These are phyloP conservation scores for Heliconius aoede DNA, from an alignment of 2,888 invertebrate genomes.

Conservation along the genomic window DNA sequence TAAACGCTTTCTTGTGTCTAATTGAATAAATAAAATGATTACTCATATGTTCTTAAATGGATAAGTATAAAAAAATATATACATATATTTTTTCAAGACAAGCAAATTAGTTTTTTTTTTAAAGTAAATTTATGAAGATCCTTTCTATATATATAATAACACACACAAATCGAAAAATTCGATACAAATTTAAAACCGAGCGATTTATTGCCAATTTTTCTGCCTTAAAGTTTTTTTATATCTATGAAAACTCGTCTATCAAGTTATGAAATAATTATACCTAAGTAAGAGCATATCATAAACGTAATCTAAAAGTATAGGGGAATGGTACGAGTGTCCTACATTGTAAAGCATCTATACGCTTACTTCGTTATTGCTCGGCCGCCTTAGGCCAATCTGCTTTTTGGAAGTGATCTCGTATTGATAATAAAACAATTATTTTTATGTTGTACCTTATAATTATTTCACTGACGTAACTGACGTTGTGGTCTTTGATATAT, in stretches of 20 bases:
- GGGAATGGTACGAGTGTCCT: conserved; percentile 23
- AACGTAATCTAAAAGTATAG: conserved; percentile 21
- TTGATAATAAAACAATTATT: conserved; percentile 23
- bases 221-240: not conserved
- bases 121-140: no score
- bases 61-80: no score
- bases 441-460: conserved; percentile 6
- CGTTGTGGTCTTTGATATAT: not conserved
- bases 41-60: not conserved
- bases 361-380: conserved; percentile 2
- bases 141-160: no score
- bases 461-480: not conserved
- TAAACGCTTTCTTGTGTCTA: not conserved
- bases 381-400: conserved; percentile 2
- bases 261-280: conserved; percentile 21
- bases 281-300: not conserved
- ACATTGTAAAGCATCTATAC: conserved; percentile 21
- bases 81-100: no score
- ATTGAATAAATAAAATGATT: not conserved
- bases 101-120: no score
- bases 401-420: conserved; percentile 9
- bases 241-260: not conserved
- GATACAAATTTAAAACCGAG: not conserved
- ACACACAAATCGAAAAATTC: no score
- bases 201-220: not conserved